A percentile compares a stretch with the other conserved stretches of the same genome.
These are phyloP conservation scores for Paragorgia papillata DNA, from an alignment of 92 coral and sea anemone species.

Conservation along the genomic window DNA sequence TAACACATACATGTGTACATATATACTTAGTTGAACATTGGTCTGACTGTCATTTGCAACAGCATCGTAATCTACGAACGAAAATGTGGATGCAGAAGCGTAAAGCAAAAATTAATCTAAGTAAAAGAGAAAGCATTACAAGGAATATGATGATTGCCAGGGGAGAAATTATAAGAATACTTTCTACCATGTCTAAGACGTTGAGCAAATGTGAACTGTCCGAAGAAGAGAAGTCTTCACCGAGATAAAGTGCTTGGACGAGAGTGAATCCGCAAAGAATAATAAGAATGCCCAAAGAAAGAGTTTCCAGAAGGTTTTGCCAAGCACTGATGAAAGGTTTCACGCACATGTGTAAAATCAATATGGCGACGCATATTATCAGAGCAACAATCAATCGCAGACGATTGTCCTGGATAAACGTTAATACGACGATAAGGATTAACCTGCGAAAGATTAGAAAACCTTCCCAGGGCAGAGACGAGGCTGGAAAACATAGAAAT, in stretches of 20 bases:
- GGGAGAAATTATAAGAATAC: not conserved
- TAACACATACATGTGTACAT: too few relatives aligned
- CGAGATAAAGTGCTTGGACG: not conserved
- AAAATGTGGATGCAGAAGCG: too few relatives aligned
- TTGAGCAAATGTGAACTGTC: not conserved
- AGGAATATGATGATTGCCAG: not conserved
- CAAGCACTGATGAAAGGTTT: not conserved
- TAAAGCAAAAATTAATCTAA: not conserved
- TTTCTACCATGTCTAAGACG: not conserved
- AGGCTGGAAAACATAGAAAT: not conserved
- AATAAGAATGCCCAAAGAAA: not conserved
- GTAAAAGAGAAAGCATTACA: not conserved
- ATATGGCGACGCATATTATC: constrained; percentile 9
- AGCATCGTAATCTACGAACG: not conserved
- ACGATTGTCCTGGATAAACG: constrained; percentile 16
- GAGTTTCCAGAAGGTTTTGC: not conserved
- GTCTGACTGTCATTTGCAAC: not conserved
- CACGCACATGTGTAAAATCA: not conserved
- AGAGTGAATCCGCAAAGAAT: not conserved
- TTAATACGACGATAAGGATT: not conserved
- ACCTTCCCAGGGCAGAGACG: constrained; percentile 33
- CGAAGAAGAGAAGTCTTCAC: constrained; percentile 11
- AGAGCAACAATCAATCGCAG: not conserved
- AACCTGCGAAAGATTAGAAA: constrained; percentile 18
- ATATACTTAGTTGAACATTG: too few relatives aligned